phyloP scores from a whole-genome alignment of 2,888 invertebrate species.

The Luperina testacea region DNA sequence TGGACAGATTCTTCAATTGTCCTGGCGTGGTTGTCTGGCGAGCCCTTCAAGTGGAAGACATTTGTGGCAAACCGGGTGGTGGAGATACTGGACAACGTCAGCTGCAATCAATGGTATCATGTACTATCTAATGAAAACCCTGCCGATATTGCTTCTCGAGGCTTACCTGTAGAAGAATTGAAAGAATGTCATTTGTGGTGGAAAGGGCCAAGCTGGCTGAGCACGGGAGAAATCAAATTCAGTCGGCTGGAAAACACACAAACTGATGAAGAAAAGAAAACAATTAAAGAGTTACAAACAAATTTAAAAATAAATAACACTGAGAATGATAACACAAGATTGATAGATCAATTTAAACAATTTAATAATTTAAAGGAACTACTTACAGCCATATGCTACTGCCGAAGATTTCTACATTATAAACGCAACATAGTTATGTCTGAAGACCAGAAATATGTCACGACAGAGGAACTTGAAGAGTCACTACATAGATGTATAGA shows the following conservation, averaged over 20 bases:
- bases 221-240: slow-evolving; percentile 19
- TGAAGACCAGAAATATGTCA: background rate
- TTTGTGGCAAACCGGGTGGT: slow-evolving; percentile 31
- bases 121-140: slow-evolving; percentile 8
- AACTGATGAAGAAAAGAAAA: slow-evolving; percentile 2
- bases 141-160: slow-evolving; percentile 20
- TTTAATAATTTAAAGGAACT: too few relatives aligned
- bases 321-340: too few relatives aligned
- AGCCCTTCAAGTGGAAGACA: slow-evolving; percentile 27
- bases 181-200: background rate
- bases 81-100: slow-evolving; percentile 18
- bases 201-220: slow-evolving; percentile 24
- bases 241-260: slow-evolving; percentile 7
- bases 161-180: slow-evolving; percentile 13
- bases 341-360: too few relatives aligned
- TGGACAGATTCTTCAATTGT: slow-evolving; percentile 6
- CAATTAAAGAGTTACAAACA: too few relatives aligned
- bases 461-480: slow-evolving; percentile 16
- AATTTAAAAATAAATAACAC: too few relatives aligned
- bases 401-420: background rate
- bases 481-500: slow-evolving; percentile 1
- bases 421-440: slow-evolving; percentile 11
- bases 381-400: too few relatives aligned
- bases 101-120: slow-evolving; percentile 25
- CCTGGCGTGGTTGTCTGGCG: slow-evolving; percentile 17